Percentiles rank a stretch among this genome's conserved stretches.
Evolutionary conservation across 2,888 invertebrate genomes (phyloP).

Genomic region (Allophyes oxyacanthae): DNA sequence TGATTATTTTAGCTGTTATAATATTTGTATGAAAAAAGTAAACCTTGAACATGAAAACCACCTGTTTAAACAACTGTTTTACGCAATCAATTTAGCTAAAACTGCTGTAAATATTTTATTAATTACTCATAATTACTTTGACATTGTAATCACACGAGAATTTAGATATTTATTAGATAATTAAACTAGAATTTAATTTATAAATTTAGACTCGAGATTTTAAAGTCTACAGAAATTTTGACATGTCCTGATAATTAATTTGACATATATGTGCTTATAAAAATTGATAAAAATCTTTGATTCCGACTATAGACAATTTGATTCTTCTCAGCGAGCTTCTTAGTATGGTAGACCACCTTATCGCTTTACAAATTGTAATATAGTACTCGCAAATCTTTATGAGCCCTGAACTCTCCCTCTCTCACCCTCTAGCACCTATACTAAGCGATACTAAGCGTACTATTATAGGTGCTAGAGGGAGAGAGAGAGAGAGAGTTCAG

Average conservation of each 20-base stretch:
- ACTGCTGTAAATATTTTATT: not conserved
- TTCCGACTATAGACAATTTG: not conserved
- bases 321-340: no score
- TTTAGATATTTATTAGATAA: conserved; percentile 16
- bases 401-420: no score
- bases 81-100: not conserved
- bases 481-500: no score
- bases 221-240: conserved; percentile 8
- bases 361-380: no score
- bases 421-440: no score
- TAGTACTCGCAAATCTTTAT: no score
- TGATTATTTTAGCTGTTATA: no score
- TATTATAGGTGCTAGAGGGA: no score
- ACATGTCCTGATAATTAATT: conserved; percentile 6
- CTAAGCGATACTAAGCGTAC: no score
- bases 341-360: no score
- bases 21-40: no score
- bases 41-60: not conserved
- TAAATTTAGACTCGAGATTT: not conserved
- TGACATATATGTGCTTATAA: not conserved
- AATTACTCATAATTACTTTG: not conserved
- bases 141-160: conserved; percentile 4
- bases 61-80: not conserved
- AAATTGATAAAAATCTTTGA: conserved; percentile 6
- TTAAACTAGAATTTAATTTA: conserved; percentile 9